Evolutionary conservation across 2,113 vertebrate genomes (phyloP).

Genomic region (Vulpes vulpes): DNA sequence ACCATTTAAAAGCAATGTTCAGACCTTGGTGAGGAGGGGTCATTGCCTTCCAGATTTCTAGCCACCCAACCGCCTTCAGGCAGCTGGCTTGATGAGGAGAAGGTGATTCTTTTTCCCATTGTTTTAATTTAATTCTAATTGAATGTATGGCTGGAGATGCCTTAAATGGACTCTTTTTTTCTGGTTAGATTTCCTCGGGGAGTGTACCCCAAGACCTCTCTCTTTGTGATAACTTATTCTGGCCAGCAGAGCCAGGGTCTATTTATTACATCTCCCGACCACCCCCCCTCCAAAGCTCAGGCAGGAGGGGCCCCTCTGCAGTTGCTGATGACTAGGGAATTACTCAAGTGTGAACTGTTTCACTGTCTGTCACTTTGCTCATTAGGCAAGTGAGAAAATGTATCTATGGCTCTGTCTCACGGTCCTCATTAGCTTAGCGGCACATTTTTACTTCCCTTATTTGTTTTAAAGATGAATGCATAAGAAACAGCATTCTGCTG

Average conservation of each 20-base stretch:
- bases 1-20: not conserved
- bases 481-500: constrained; percentile 80
- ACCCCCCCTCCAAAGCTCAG: constrained; percentile 69
- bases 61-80: constrained; percentile 71
- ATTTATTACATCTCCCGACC: constrained; percentile 83
- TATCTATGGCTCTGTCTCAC: constrained; percentile 87
- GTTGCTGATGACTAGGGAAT: constrained; percentile 88
- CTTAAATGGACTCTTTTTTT: constrained; percentile 86
- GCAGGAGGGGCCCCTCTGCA: constrained; percentile 71
- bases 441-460: constrained; percentile 85
- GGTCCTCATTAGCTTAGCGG: constrained; percentile 88
- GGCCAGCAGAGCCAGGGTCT: constrained; percentile 80
- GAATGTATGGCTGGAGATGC: constrained; percentile 83
- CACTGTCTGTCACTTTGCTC: constrained; percentile 91
- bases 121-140: constrained; percentile 89
- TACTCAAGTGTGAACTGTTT: constrained; percentile 90
- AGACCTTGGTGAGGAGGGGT: constrained; percentile 55
- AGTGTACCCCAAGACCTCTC: constrained; percentile 85
- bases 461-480: constrained; percentile 88
- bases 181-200: constrained; percentile 85
- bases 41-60: constrained; percentile 68
- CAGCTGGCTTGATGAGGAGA: constrained; percentile 79
- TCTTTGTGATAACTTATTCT: constrained; percentile 90
- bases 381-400: constrained; percentile 90
- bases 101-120: constrained; percentile 79